phyloP scores from a whole-genome alignment of 2,113 vertebrate genomes.

The Phaethornis superciliosus region DNA sequence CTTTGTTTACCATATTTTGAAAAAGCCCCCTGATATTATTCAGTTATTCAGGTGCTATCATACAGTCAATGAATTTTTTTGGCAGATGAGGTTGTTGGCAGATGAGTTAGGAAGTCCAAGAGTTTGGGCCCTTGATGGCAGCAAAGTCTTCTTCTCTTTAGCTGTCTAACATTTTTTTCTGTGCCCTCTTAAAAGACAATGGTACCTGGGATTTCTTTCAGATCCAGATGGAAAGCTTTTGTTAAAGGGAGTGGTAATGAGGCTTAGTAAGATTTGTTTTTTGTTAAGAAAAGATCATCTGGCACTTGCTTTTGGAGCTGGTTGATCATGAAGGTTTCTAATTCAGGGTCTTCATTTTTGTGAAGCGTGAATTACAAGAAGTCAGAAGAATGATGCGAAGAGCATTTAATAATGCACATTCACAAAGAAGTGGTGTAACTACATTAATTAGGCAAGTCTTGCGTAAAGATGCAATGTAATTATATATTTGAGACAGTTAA shows the following conservation, averaged over 20 bases:
- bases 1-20: not conserved
- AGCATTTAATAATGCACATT: slow-evolving; percentile 89
- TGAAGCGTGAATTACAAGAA: slow-evolving; percentile 92
- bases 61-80: not conserved
- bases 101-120: not conserved
- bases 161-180: slow-evolving; percentile 16
- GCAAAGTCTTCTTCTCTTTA: slow-evolving; percentile 18
- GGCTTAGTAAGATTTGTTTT: slow-evolving; percentile 73
- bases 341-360: slow-evolving; percentile 89
- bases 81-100: not conserved
- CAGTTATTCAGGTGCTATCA: not conserved
- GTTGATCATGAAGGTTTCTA: slow-evolving; percentile 86
- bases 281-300: slow-evolving; percentile 75
- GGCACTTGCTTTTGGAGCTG: slow-evolving; percentile 79
- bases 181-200: slow-evolving; percentile 59
- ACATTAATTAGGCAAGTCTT: slow-evolving; percentile 95
- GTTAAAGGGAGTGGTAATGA: slow-evolving; percentile 68
- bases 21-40: not conserved
- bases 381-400: slow-evolving; percentile 91
- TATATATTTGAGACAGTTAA: slow-evolving; percentile 92
- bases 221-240: slow-evolving; percentile 66
- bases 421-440: slow-evolving; percentile 92
- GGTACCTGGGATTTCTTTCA: slow-evolving; percentile 58
- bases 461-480: slow-evolving; percentile 92
- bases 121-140: slow-evolving; percentile 30